Percentiles rank a stretch among this genome's conserved stretches.
phyloP scores from a whole-genome alignment of 2,797 vertebrate species.

The Loris lydekkerianus region DNA sequence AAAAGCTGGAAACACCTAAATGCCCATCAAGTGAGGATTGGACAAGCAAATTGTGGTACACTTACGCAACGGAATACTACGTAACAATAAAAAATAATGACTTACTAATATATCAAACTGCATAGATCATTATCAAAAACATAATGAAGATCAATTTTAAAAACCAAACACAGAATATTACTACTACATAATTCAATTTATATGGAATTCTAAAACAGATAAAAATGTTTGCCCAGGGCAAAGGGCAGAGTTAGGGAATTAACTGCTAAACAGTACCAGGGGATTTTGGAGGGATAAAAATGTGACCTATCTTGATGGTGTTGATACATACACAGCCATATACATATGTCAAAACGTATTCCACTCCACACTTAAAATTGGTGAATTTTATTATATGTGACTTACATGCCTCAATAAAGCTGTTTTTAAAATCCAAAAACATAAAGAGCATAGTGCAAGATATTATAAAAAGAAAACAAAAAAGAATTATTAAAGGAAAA shows the following conservation, averaged over 20 bases:
- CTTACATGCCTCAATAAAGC: slow-evolving; percentile 9
- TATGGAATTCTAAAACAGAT: slow-evolving; percentile 25
- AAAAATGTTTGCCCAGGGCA: slow-evolving; percentile 1
- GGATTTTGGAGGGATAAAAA: neutral
- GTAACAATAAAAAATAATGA: neutral
- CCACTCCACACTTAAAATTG: neutral
- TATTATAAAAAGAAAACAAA: neutral
- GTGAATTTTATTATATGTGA: neutral
- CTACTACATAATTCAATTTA: neutral
- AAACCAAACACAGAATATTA: neutral
- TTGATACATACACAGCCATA: neutral
- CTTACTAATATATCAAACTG: neutral
- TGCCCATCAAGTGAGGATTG: neutral
- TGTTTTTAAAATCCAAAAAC: slow-evolving; percentile 13
- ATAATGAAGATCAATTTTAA: neutral
- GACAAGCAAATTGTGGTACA: neutral
- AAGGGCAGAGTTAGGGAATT: neutral
- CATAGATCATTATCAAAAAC: neutral
- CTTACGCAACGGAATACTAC: neutral
- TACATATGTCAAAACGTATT: neutral
- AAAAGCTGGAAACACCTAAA: neutral
- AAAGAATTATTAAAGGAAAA: neutral
- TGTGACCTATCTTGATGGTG: neutral
- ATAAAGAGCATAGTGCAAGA: neutral
- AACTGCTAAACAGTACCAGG: neutral